Evolutionary conservation across 1,140 invertebrate species (phyloP), one percentile per base, ranked within the genome.

Genomic region (Heliothis virescens): DNA sequence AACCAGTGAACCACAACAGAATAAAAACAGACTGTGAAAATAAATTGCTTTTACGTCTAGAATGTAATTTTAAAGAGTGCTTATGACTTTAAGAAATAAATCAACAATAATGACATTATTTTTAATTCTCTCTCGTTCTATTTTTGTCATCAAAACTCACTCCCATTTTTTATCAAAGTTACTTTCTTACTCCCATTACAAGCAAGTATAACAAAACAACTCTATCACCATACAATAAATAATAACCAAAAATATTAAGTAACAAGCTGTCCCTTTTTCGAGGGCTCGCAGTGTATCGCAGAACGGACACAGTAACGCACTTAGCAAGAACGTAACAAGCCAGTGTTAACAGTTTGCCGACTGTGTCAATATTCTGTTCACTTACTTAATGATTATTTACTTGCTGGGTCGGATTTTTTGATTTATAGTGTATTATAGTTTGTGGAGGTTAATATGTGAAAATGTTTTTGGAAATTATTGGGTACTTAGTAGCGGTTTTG

Each of bases 281-380:
- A 21, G 9, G 41, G 63, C 41, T n/a, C 10, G 41, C 47, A 41
- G 18, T 71, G 48, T 71, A 71, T 11, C 15, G 57, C 69, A 57
- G n/a, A 26, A 34, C 34, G 69, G 69, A 80, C 79, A 80, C 60
- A 80, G 71, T 52, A 80, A 74, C 59, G 79, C 79, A 80, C 72
- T 80, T 80, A 80, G 48, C 18, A 67, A n/a, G 18, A 21, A 71
- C 48, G 47, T 53, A 53, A 65, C 41, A 18, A 48, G 62, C 62
- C 65, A 29, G 2, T 26, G 65, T 69, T 47, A 52, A 53, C 48
- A 69, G 65, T 26, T n/a, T n/a, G 26, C 60, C 62, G n/a, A 18
- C 62, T 65, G 62, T 9, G 41, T 48, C 16, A 65, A 48, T 48
- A 48, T 65, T 47, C 41, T 65, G n/a, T 48, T 48, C 62, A 48